Base-by-base conservation (phyloP, 2,888 invertebrate genomes). In the Unio delphinus region DNA sequence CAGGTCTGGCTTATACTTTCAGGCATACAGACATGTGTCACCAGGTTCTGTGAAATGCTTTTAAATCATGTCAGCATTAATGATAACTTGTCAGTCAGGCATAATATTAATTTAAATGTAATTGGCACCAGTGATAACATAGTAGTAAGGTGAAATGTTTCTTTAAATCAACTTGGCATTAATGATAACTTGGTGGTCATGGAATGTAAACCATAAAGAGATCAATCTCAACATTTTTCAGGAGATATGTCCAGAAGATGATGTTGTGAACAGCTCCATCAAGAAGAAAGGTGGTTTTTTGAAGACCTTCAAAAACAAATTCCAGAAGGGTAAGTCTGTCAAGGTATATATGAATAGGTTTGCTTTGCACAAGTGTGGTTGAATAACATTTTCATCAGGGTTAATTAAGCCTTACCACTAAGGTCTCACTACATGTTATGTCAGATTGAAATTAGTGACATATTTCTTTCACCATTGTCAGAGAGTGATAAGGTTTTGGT, bases 211-310 rank as follows among this genome's bases (percentile, higher is more conserved):
- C 20, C 7, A 20, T 28, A 34, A 30, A 20, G 15, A 65, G 30
- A 54, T 57, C 20, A 20, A 23, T 63, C 17, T 11, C 56, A 11
- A 18, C 55, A 63, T 64, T 23, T 68, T 72, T 54, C 57, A 78
- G 76, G 77, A 74, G 20, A 69, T 63, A n/a, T 45, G 57, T 28
- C 65, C 67, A 57, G 72, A 64, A 28, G 72, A 69, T 2, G 66
- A 69, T 56, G 73, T 66, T 34, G 68, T 65, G 15, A 66, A 66
- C 17, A 69, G 67, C 23, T 65, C 68, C n/a, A 70, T 70, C 8
- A 45, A 45, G 45, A 81, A 93, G 71, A 92, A 92, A 71, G 70
- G 69, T 45, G 92, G 95, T 26, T 94, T 95, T 82, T 94, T 95
- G 84, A 93, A 93, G 57, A 94, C 94, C 83, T 91, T 95, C 64